Percentiles rank a stretch among this genome's conserved stretches.
These are phyloP conservation scores for Aphodius sticticus DNA, from an alignment of 2,888 invertebrate species.

Conservation along the genomic window DNA sequence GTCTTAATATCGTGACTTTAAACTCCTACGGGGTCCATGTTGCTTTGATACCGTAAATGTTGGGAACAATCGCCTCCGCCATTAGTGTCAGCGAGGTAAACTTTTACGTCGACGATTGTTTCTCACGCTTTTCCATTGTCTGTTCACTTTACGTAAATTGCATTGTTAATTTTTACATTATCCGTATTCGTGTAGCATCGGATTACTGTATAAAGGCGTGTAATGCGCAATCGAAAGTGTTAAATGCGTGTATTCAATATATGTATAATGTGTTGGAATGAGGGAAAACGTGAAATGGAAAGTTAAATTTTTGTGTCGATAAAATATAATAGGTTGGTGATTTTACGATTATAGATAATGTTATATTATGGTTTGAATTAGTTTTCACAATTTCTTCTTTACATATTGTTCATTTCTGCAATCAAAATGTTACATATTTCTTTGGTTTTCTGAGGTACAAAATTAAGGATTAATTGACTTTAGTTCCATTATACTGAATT, in stretches of 20 bases:
- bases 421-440: no score
- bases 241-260: not conserved
- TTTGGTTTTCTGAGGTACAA: no score
- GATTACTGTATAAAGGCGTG: not conserved
- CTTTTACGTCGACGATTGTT: not conserved
- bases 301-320: not conserved
- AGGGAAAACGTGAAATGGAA: not conserved
- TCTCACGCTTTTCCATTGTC: conserved; percentile 4
- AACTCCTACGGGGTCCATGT: not conserved
- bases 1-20: not conserved
- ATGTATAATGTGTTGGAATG: not conserved
- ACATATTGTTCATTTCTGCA: no score
- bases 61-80: conserved; percentile 4
- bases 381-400: no score
- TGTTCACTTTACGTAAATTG: not conserved
- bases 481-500: no score
- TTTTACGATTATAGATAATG: no score
- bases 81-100: conserved; percentile 4
- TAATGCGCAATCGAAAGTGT: not conserved
- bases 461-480: no score
- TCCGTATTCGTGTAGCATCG: not conserved
- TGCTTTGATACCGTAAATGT: conserved; percentile 4
- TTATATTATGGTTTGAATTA: no score
- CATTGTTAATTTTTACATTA: not conserved
- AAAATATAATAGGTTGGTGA: no score